A percentile compares a stretch with the other conserved stretches of the same genome.
Conservation (phyloP, 1,140 invertebrate genomes). For the Rhopalosiphum padi region DNA sequence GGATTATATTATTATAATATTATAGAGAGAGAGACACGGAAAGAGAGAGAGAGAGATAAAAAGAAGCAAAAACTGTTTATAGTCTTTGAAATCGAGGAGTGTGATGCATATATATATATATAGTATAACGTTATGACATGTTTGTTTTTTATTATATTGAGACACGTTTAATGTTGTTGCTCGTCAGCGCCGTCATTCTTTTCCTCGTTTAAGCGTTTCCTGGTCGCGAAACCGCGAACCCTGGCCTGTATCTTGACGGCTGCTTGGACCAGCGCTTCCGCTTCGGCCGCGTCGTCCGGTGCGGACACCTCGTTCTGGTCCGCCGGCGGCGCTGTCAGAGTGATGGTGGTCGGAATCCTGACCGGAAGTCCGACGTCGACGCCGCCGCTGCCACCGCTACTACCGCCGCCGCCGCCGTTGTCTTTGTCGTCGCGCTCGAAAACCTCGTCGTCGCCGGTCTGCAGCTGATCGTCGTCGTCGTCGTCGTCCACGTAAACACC, state of each 20-base stretch:
- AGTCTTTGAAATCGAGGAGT: not conserved
- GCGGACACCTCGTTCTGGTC: not conserved
- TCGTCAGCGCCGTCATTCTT: slow-evolving; percentile 32
- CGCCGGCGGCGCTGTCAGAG: not conserved
- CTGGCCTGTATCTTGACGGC: slow-evolving; percentile 77
- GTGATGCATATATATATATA: not conserved
- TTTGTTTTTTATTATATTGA: not conserved
- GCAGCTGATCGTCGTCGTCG: not conserved
- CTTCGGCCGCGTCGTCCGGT: not conserved
- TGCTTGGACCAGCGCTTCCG: not conserved
- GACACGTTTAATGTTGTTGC: not conserved
- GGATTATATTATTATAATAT: not conserved
- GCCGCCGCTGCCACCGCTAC: too few relatives aligned
- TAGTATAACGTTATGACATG: not conserved
- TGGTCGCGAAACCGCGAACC: slow-evolving; percentile 74
- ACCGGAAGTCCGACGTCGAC: not conserved
- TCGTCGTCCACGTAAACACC: not conserved
- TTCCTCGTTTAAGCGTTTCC: slow-evolving; percentile 67
- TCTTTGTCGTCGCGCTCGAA: not conserved
- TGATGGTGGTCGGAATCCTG: not conserved
- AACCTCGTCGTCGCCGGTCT: not conserved
- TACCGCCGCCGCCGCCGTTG: not conserved
- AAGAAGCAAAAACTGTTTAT: not conserved
- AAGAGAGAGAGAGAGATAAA: not conserved
- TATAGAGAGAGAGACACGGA: not conserved